Evolutionary conservation across 2,113 vertebrate genomes (phyloP).

Genomic region (Camelus dromedarius): DNA sequence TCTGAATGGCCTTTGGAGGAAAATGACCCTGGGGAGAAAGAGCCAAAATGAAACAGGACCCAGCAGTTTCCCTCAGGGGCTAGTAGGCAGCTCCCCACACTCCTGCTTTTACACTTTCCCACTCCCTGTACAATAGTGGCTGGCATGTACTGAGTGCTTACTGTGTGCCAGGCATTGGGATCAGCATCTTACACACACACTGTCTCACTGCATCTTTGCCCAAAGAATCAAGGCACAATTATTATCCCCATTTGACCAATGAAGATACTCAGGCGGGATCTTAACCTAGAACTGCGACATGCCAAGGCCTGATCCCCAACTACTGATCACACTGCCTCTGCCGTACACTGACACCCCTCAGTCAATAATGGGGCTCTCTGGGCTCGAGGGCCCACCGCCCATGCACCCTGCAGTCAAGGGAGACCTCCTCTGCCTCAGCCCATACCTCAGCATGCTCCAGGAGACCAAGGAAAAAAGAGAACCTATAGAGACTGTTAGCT

Average conservation of each 20-base stretch:
- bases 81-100: background rate
- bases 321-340: background rate
- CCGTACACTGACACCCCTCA: background rate
- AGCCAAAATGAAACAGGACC: background rate
- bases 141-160: background rate
- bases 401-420: background rate
- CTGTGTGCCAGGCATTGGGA: background rate
- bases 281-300: background rate
- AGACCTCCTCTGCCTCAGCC: background rate
- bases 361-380: background rate
- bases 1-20: constrained; percentile 82
- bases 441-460: background rate
- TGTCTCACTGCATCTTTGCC: background rate
- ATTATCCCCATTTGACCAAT: background rate
- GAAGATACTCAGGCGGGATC: background rate
- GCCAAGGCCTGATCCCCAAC: background rate
- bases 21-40: constrained; percentile 84
- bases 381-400: background rate
- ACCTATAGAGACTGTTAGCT: background rate
- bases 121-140: background rate
- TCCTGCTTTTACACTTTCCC: background rate
- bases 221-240: background rate
- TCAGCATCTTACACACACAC: background rate
- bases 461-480: background rate
- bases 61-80: background rate